These are phyloP conservation scores for Podarcis cretensis DNA, from an alignment of 2,113 vertebrate species.

Conservation along the genomic window DNA sequence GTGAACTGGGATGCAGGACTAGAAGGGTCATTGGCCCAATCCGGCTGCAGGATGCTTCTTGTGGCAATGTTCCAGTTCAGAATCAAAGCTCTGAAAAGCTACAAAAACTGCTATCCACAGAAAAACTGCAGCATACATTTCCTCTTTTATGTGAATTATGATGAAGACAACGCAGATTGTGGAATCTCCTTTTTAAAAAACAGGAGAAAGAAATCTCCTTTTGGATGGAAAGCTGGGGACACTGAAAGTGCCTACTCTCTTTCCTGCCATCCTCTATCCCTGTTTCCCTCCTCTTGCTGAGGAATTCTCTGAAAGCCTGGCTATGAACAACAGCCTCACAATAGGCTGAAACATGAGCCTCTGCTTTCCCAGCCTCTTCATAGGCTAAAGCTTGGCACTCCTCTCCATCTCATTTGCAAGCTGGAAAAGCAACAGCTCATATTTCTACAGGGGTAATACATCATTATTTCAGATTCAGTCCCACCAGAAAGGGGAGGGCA, in stretches of 20 bases:
- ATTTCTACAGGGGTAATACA: conserved; percentile 60
- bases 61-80: background rate
- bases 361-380: conserved; percentile 57
- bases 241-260: background rate
- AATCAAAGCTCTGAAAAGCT: conserved; percentile 17
- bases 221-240: background rate
- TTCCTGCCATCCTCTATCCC: background rate
- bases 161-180: conserved; percentile 44
- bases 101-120: background rate
- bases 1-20: no score
- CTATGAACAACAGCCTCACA: conserved; percentile 54
- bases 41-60: no score
- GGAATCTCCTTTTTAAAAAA: background rate
- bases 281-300: conserved; percentile 33
- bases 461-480: conserved; percentile 45
- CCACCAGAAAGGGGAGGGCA: background rate
- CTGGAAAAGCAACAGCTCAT: conserved; percentile 63
- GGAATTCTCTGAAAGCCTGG: conserved; percentile 49
- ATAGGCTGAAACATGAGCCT: conserved; percentile 53
- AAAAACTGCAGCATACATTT: conserved; percentile 3
- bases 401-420: conserved; percentile 53
- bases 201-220: background rate
- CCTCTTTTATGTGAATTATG: conserved; percentile 17
- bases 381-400: conserved; percentile 43
- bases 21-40: no score